Evolutionary conservation across 2,888 invertebrate species (phyloP), one percentile per base, ranked within the genome.

Genomic region (Troides aeacus): DNA sequence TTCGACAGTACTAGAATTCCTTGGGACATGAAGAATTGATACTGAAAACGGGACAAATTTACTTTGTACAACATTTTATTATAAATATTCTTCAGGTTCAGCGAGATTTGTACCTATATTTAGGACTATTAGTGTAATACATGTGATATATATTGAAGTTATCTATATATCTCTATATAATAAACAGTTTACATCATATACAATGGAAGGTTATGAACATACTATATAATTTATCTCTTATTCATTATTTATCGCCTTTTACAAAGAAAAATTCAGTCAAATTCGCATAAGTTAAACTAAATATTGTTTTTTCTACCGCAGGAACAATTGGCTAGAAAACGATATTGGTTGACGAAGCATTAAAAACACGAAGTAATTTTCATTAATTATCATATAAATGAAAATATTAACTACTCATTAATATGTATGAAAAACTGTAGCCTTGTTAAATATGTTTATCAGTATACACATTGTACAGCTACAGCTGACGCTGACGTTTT

Each of bases 11-110:
- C 74, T 24, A 85, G 68, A 1, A 75, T 80, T 12, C 82, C 86
- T 77, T 84, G 84, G 69, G 77, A 78, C 84, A 85, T 84, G 69
- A 81, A 81, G 71, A 85, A 79, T 74, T 85, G 85, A 69, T 83
- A 85, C 85, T 86, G 79, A 39, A 82, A 74, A 50, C 30, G 42
- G 21, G 8, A 10, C 15, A 15, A 23, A 58, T 12, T 58, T 12
- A 15, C 57, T 53, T 53, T n/a, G 15, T 39, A 1, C 10, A 46
- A 46, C 15, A 15, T 17, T 17, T 15, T 18, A 53, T 53, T 53
- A 53, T 53, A 53, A 53, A 46, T 8, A 8, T 12, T 12, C 15
- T 46, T 46, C 4, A 46, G 12, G 2, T 46, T 10, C 12, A 46
- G 46, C 53, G n/a, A n/a, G 18, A 46, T 8, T 15, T 46, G 10